Base-by-base conservation (phyloP, 2,113 vertebrate species). In the Campylorhamphus procurvoides region DNA sequence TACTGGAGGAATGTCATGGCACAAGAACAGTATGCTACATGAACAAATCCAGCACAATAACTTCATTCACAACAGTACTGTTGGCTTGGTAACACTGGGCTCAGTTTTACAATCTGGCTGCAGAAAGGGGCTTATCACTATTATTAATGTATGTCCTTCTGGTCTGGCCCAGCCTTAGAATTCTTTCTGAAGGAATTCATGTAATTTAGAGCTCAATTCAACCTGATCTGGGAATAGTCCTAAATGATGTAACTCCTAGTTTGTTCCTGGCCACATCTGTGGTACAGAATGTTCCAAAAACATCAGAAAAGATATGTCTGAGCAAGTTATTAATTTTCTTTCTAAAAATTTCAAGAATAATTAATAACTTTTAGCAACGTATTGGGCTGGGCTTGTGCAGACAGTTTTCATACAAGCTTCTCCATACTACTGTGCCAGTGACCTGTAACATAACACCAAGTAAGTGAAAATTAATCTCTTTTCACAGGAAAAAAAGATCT, bases 231-330 rank as follows among this genome's bases (percentile, higher is more conserved):
- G 76, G 92, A 94, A 88, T 59, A 84, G 55, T 74, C 42, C 60
- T 96, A 92, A 85, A 90, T 93, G 40, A 85, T 50, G 55, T 62
- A 90, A 83, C 55, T 83, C 88, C 46, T 37, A 83, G 75, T 74
- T 71, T 71, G 18, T 90, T 95, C 50, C 83, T 77, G 50, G 55
- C 37, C 88, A 90, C 75, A 94, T 95, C 79, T 95, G 85, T 80
- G 85, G 44, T 83, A 93, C 56, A 75, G 72, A 81, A 74, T 50
- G 67, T 94, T 92, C 88, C 90, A 90, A 86, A 94, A 80, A 71
- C 92, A 90, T 86, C 68, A 82, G 84, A 93, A 94, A 91, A 67
- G 91, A 96, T 91, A 47, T 83, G 94, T 79, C 87, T 95, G 79
- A 96, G 68, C 93, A 93, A 77, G 92, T 91, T 84, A 56, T 44